phyloP scores from a whole-genome alignment of 2,113 vertebrate species.

The Corythornis cristatus region DNA sequence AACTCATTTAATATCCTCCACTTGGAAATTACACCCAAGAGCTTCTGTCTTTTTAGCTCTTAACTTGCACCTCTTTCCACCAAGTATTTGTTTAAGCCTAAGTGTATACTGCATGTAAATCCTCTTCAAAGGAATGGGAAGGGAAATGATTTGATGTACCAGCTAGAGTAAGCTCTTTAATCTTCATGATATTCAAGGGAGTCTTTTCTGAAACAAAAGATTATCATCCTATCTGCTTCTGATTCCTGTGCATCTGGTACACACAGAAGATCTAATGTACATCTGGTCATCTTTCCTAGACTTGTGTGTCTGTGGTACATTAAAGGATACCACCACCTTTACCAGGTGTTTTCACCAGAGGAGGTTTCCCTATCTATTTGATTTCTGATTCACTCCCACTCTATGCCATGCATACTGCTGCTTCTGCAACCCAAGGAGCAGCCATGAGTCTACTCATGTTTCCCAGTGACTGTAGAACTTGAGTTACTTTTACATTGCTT shows the following conservation, averaged over 20 bases:
- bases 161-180: slow-evolving; percentile 37
- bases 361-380: not conserved
- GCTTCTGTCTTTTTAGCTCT: slow-evolving; percentile 33
- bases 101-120: slow-evolving; percentile 19
- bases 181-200: not conserved
- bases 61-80: slow-evolving; percentile 13
- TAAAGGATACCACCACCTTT: not conserved
- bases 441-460: not conserved
- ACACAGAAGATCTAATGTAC: slow-evolving; percentile 2
- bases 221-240: not conserved
- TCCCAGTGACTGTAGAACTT: not conserved
- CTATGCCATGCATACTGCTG: not conserved
- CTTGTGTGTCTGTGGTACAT: not conserved
- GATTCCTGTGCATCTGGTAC: not conserved
- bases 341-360: not conserved
- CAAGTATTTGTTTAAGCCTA: slow-evolving; percentile 32
- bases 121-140: slow-evolving; percentile 43
- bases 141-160: slow-evolving; percentile 34
- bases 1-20: slow-evolving; percentile 26
- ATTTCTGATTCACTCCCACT: not conserved
- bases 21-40: slow-evolving; percentile 17
- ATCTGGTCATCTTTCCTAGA: not conserved
- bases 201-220: not conserved
- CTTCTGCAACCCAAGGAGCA: not conserved
- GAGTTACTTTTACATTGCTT: not conserved